phyloP scores from a whole-genome alignment of 2,113 vertebrate species.

The Hyperoodon ampullatus region DNA sequence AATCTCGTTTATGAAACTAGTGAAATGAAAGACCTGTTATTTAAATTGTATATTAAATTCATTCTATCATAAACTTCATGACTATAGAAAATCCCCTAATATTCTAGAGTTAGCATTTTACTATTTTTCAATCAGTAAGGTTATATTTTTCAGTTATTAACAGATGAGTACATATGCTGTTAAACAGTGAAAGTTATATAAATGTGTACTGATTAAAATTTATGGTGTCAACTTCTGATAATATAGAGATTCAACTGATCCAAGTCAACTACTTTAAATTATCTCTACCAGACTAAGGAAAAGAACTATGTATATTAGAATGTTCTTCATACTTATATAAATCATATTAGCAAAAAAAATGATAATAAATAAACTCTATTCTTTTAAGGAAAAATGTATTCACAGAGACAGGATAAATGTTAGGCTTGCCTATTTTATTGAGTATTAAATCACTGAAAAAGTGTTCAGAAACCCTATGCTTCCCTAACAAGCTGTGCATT shows the following conservation, averaged over 20 bases:
- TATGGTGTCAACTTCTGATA: neutral
- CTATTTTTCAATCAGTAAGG: neutral
- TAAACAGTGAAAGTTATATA: neutral
- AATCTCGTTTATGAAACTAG: neutral
- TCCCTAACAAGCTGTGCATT: neutral
- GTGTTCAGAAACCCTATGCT: neutral
- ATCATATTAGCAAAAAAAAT: neutral
- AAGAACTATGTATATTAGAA: constrained; percentile 17
- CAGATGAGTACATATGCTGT: neutral
- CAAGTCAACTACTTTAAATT: neutral
- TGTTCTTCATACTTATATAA: neutral
- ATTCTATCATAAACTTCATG: neutral
- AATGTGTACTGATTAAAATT: neutral
- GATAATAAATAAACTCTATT: neutral
- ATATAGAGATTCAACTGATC: neutral
- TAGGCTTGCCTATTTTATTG: neutral
- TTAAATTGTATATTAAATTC: neutral
- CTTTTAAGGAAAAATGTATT: neutral
- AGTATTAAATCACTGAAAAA: neutral
- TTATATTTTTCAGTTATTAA: constrained; percentile 18
- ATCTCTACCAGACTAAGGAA: neutral
- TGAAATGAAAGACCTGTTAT: neutral
- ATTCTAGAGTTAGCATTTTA: neutral
- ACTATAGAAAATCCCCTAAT: neutral
- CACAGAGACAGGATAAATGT: neutral